These are phyloP conservation scores for Neomonachus schauinslandi DNA, from an alignment of 2,113 vertebrate species.

Conservation along the genomic window DNA sequence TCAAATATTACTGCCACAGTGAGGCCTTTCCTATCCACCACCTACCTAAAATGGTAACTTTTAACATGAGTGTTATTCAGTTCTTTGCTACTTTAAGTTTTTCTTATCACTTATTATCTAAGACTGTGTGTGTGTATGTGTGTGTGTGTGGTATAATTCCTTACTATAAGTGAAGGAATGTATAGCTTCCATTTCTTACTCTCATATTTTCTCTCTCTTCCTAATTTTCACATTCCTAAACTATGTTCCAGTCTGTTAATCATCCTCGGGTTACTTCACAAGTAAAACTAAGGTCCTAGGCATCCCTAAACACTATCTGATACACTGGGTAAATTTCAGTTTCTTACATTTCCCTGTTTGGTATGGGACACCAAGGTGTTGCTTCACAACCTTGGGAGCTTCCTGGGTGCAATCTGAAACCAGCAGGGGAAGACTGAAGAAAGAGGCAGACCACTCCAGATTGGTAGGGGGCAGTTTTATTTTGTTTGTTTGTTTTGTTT, in stretches of 20 bases:
- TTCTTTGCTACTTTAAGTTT: background rate
- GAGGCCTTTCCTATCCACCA: background rate
- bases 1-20: background rate
- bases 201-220: background rate
- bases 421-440: background rate
- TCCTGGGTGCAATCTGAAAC: background rate
- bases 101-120: background rate
- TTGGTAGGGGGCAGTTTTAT: background rate
- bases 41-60: background rate
- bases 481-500: no score
- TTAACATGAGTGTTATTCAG: background rate
- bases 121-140: background rate
- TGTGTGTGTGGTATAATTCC: background rate
- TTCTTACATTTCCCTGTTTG: background rate
- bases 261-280: background rate
- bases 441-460: background rate
- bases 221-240: background rate
- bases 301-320: accelerated
- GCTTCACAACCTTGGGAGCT: background rate
- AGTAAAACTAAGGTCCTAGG: no score
- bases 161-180: background rate
- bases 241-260: background rate
- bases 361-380: background rate
- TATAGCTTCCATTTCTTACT: background rate
- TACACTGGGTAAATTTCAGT: background rate